Base-by-base conservation (phyloP, 2,888 invertebrate species). In the Apantesis nais region DNA sequence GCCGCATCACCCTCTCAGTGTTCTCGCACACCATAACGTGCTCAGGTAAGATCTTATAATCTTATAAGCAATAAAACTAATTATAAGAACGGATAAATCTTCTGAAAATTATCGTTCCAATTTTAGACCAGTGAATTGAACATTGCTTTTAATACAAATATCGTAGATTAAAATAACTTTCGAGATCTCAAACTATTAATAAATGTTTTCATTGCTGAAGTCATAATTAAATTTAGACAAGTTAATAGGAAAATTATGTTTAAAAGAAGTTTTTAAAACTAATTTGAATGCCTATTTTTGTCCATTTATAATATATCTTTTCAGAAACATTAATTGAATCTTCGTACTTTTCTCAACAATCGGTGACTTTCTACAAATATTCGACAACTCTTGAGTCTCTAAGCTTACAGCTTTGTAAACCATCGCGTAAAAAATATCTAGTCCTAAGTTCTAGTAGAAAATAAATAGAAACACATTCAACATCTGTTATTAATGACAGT, bases 21-120 rank as follows among this genome's bases (percentile, higher is more conserved):
- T 89, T 0, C 80, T 93, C 0, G 87, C 92, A 1, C 91, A 94
- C 74, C 90, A 93, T 62, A 93, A 92, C 67, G 88, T 92, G 1
- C 84, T 94, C 66, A 91, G 92, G 94, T 94, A 75, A 83, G 78
- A 67, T 8, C n/a, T n/a, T 25, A n/a, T 44, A 14, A 8, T 48
- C 1, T 22, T 37, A 37, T 16, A 14, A 9, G 25, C 16, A 55
- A 9, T 16, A 16, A 0, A 19, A n/a, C 19, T 29, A 29, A 29
- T 16, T 7, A 58, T 58, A 2, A 14, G 14, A 16, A 5, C 16
- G 25, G 16, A 8, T 2, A 16, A 16, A n/a, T n/a, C 22, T 48
- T 5, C 48, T 52, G 48, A 52, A 52, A n/a, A n/a, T 11, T 52
- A 11, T n/a, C 48, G 11, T 1, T 52, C 9, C n/a, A n/a, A 48